Percentiles rank a stretch among this genome's conserved stretches.
These are phyloP conservation scores for Gopherus flavomarginatus DNA, from an alignment of 2,113 vertebrate species.

Conservation along the genomic window DNA sequence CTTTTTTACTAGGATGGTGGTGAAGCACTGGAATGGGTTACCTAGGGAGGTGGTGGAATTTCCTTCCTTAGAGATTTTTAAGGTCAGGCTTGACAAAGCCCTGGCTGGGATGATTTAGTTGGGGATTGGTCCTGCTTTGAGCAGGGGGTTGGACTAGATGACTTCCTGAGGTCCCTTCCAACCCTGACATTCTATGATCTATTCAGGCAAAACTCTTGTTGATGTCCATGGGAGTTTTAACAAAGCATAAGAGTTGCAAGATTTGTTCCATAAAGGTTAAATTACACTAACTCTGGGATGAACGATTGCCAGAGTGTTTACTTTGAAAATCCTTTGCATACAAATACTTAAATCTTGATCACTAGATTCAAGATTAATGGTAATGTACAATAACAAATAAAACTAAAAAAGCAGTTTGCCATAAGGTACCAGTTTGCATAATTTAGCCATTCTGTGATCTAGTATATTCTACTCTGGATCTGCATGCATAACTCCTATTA, in stretches of 20 bases:
- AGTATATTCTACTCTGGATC: neutral
- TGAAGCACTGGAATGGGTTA: too few species aligned
- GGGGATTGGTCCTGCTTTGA: too few species aligned
- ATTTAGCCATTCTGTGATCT: neutral
- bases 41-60: too few species aligned
- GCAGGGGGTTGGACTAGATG: too few species aligned
- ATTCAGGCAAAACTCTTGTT: neutral
- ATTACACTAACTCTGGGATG: fast-evolving
- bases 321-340: neutral
- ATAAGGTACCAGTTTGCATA: neutral
- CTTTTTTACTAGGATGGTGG: too few species aligned
- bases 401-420: neutral
- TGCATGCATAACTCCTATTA: neutral
- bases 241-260: neutral
- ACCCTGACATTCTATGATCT: neutral
- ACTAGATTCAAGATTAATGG: neutral
- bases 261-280: neutral
- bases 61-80: too few species aligned
- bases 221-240: slow-evolving; percentile 23
- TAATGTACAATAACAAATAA: neutral
- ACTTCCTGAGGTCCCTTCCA: too few species aligned
- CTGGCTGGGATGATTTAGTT: too few species aligned
- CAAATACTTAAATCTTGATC: neutral
- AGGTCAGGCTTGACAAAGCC: too few species aligned
- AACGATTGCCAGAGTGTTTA: neutral